Evolutionary conservation across 2,888 invertebrate genomes (phyloP).

Genomic region (Apodemia mormo): DNA sequence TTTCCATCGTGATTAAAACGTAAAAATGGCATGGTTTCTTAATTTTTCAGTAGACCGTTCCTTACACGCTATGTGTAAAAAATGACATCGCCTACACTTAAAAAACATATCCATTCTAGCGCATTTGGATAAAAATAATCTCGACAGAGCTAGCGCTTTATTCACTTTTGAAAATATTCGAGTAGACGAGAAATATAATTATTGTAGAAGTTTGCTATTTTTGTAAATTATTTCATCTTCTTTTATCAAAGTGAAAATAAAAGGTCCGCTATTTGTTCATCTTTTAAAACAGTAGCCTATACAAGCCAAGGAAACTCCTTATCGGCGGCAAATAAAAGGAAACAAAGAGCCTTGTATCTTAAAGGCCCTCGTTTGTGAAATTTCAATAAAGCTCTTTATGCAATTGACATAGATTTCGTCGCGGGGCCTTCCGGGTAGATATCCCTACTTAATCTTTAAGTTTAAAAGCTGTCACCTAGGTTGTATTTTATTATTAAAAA

Average conservation of each 20-base stretch:
- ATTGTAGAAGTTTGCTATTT: too few relatives aligned
- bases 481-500: too few relatives aligned
- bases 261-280: neutral
- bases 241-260: neutral
- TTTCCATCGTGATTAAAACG: too few relatives aligned
- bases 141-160: too few relatives aligned
- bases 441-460: neutral
- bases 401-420: neutral
- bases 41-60: too few relatives aligned
- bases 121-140: too few relatives aligned
- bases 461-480: neutral
- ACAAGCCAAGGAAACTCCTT: neutral
- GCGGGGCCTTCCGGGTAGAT: neutral
- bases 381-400: constrained; percentile 6
- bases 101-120: too few relatives aligned
- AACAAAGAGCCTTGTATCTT: constrained; percentile 5
- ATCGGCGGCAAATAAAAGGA: constrained; percentile 4
- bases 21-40: too few relatives aligned
- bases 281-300: neutral
- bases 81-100: too few relatives aligned
- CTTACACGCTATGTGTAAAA: too few relatives aligned
- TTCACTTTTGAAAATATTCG: too few relatives aligned
- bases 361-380: neutral
- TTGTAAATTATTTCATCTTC: neutral
- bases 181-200: too few relatives aligned